Base-by-base conservation (phyloP, 2,888 invertebrate genomes). In the Colostygia pectinataria region DNA sequence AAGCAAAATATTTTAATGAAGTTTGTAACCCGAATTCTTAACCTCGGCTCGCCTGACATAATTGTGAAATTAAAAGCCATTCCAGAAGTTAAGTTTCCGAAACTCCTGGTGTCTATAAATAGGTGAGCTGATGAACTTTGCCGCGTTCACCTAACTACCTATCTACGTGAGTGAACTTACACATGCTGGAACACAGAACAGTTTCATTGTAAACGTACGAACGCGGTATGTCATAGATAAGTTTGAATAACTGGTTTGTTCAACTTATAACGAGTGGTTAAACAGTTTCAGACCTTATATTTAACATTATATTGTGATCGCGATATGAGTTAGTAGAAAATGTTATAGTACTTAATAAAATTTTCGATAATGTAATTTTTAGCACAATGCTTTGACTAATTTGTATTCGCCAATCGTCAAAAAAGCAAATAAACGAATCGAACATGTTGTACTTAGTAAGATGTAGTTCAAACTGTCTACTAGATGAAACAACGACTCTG, bases 1-100 rank as follows among this genome's bases (percentile, higher is more conserved):
- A 57, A 64, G 72, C 66, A 70, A 79, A 82, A 80, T 79, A 80
- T 83, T 83, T 83, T 81, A 82, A 83, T 80, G 76, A 81, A 81
- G 70, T 77, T 70, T 59, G 63, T 52, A 62, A 66, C 59, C 66
- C 58, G 63, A 70, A 74, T 74, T 75, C 70, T 73, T 66, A 66
- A 66, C 66, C 60, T 65, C 62, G 58, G 38, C 33, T 37, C 34
- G 51, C 47, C 57, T 48, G 53, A 59, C 68, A 62, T 77, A 74
- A 80, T 80, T 80, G 67, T 74, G 61, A 74, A 77, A 78, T 78
- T 72, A 73, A 68, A 71, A 67, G 65, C 67, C 55, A 61, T 65
- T 36, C 36, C 54, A 45, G 67, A 70, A 66, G 59, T 75, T 71
- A 56, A 42, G 53, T 31, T 57, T 45, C 44, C 52, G 20, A 53